phyloP scores from a whole-genome alignment of 2,888 invertebrate species.

The Ceraclea dissimilis region DNA sequence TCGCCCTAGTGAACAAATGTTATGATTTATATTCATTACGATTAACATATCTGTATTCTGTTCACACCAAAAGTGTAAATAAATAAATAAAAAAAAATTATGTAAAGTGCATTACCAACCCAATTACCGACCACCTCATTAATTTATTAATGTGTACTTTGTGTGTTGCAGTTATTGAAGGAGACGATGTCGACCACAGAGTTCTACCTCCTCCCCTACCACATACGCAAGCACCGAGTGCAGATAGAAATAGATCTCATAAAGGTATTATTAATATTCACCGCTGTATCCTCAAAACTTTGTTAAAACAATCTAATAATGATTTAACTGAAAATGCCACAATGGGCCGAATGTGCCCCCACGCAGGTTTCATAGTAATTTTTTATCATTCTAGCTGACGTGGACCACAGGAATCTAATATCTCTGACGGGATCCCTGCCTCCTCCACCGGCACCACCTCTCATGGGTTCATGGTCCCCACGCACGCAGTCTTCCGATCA shows the following conservation, averaged over 20 bases:
- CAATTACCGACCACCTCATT: too few species aligned
- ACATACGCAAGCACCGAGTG: slow-evolving; percentile 28
- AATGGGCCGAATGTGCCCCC: too few species aligned
- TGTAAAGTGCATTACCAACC: too few species aligned
- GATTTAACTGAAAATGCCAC: too few species aligned
- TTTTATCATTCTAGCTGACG: slow-evolving; percentile 54
- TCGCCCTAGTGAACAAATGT: too few species aligned
- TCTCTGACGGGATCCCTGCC: slow-evolving; percentile 59
- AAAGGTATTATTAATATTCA: slow-evolving; percentile 18
- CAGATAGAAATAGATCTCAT: slow-evolving; percentile 18
- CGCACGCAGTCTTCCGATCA: slow-evolving; percentile 30
- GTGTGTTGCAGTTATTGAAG: slow-evolving; percentile 22
- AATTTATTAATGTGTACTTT: too few species aligned
- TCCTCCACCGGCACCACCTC: slow-evolving; percentile 25
- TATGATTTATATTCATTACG: too few species aligned
- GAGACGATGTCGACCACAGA: slow-evolving; percentile 44
- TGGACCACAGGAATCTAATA: slow-evolving; percentile 79
- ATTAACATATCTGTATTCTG: too few species aligned
- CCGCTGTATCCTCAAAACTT: slow-evolving; percentile 21
- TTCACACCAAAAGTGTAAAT: too few species aligned
- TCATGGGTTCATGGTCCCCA: slow-evolving; percentile 18
- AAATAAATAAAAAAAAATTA: too few species aligned
- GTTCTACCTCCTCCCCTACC: slow-evolving; percentile 33
- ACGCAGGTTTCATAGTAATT: too few species aligned
- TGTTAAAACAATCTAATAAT: too few species aligned